A percentile compares a stretch with the other conserved stretches of the same genome.
Conservation (phyloP, 2,113 vertebrate species). For the Benitochromis conjunctus region DNA sequence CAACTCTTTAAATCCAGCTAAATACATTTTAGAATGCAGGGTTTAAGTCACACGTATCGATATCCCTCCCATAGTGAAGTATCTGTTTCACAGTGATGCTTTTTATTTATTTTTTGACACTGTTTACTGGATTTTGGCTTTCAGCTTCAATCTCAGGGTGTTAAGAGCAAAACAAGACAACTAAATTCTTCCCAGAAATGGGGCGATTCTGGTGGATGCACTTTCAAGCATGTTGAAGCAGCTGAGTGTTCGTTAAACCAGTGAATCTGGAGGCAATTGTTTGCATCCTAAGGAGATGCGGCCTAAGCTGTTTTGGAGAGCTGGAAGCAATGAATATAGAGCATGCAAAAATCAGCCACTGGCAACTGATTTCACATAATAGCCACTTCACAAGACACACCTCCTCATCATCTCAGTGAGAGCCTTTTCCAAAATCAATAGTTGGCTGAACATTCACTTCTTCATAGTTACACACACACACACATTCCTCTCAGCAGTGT, state of each 20-base stretch:
- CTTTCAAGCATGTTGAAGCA: not conserved
- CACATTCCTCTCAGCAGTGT: not conserved
- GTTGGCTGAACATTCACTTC: constrained; percentile 56
- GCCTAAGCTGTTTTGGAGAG: constrained; percentile 19
- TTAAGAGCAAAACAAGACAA: not conserved
- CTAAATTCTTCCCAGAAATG: not conserved
- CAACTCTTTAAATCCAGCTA: not conserved
- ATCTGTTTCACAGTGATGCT: not conserved
- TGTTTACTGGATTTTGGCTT: not conserved
- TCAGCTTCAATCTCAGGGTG: not conserved
- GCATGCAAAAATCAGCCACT: constrained; percentile 36
- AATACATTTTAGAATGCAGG: not conserved
- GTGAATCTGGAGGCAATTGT: not conserved
- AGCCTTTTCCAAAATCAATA: constrained; percentile 73
- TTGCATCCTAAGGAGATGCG: constrained; percentile 3
- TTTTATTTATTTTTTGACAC: not conserved
- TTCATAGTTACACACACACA: constrained; percentile 30
- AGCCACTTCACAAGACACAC: constrained; percentile 55
- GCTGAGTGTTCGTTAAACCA: not conserved
- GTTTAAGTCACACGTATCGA: not conserved
- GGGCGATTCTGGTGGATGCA: not conserved
- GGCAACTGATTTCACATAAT: constrained; percentile 64
- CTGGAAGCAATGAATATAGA: constrained; percentile 53
- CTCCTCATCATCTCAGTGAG: constrained; percentile 57
- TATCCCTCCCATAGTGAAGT: not conserved